These are phyloP conservation scores for Muscidifurax raptorellus DNA, from an alignment of 1,140 invertebrate genomes.

Conservation along the genomic window DNA sequence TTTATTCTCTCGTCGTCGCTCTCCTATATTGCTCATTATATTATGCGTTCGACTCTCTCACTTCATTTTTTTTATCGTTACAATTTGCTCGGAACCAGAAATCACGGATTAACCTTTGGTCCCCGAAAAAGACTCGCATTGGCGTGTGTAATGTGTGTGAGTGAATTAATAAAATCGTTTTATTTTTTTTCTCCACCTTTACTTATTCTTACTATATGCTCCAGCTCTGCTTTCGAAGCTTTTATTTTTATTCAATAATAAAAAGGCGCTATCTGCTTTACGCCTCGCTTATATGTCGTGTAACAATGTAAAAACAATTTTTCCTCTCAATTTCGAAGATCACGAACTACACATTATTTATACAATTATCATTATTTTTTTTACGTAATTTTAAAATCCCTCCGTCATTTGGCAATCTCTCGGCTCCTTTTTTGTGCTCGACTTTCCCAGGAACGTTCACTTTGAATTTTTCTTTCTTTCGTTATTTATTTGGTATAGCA, in stretches of 20 bases:
- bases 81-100: slow-evolving; percentile 35
- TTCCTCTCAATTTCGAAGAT: slow-evolving; percentile 43
- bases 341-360: slow-evolving; percentile 33
- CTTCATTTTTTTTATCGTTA: not conserved
- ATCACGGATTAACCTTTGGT: slow-evolving; percentile 43
- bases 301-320: slow-evolving; percentile 52
- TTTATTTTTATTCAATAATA: slow-evolving; percentile 45
- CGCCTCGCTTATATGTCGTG: not conserved
- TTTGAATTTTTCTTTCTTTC: not conserved
- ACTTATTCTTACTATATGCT: slow-evolving; percentile 16
- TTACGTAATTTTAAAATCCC: slow-evolving; percentile 32
- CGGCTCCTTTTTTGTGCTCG: slow-evolving; percentile 2
- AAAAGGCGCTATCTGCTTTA: slow-evolving; percentile 37
- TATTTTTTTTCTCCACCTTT: slow-evolving; percentile 19
- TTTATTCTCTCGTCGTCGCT: not conserved
- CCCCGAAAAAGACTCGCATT: slow-evolving; percentile 46
- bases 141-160: not conserved
- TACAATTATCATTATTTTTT: slow-evolving; percentile 26
- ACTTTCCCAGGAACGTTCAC: slow-evolving; percentile 27
- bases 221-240: slow-evolving; percentile 6
- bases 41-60: not conserved
- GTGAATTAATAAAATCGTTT: slow-evolving; percentile 41
- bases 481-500: slow-evolving; percentile 10
- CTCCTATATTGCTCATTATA: not conserved
- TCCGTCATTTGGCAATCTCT: slow-evolving; percentile 44